Base-by-base conservation (phyloP, 2,113 vertebrate genomes). In the Zeus faber region DNA sequence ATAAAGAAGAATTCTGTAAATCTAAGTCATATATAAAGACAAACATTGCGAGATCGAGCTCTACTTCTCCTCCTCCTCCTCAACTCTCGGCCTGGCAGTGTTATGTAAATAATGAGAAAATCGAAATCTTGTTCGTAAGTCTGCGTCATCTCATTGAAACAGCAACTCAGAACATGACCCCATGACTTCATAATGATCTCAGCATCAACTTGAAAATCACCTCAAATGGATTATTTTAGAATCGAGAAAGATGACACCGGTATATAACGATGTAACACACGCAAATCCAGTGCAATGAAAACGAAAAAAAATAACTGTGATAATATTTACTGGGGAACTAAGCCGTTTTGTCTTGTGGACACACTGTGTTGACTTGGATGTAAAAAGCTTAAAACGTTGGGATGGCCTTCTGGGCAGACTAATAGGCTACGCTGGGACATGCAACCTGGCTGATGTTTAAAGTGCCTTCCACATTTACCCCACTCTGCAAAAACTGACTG, bases 11-110 rank as follows among this genome's bases (percentile, higher is more conserved):
- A 33, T 1, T 33, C 7, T 1, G 8, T 33, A 2, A 33, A 31
- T 9, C 29, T 5, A 31, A 31, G 11, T 33, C 8, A 33, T 13
- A 10, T 33, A 7, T 33, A 2, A 33, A 33, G 33, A 9, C n/a
- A 37, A 14, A 37, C 9, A 37, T 37, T 14, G n/a, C 33, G n/a
- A 14, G 54, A 47, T 63, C 37, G 16, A 3, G 10, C 14, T 22
- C 43, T 13, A 22, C 48, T 14, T 49, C 13, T 6, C n/a, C n/a
- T 20, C 60, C 56, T 68, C 68, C 73, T 48, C 49, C 73, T 20
- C 52, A 14, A 5, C 10, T 47, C 55, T 59, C 7, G 7, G 49
- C 13, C 51, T 55, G 23, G 1, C 7, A 7, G 33, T 44, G 67
- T 63, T 61, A 58, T 41, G 17, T 49, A 27, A 31, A 23, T n/a